Evolutionary conservation across 2,797 vertebrate species (phyloP).

Genomic region (Oryzias sinensis): DNA sequence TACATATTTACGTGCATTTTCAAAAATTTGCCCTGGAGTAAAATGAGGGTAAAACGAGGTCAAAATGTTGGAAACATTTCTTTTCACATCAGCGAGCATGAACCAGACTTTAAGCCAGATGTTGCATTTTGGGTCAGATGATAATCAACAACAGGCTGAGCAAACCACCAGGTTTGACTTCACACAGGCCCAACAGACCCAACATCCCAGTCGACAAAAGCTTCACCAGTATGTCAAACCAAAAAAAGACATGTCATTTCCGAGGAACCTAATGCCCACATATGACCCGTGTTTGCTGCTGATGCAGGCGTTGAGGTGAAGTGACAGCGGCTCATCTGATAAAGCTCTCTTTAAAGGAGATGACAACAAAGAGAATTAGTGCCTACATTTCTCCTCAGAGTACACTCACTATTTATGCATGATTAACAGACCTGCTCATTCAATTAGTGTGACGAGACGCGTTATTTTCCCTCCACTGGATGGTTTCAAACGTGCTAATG

Average conservation of each 20-base stretch:
- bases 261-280: neutral
- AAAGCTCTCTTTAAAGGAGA: slow-evolving; percentile 59
- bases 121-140: slow-evolving; percentile 1
- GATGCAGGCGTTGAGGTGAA: slow-evolving; percentile 29
- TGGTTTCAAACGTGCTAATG: slow-evolving; percentile 69
- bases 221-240: too few relatives aligned
- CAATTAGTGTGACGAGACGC: slow-evolving; percentile 72
- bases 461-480: slow-evolving; percentile 52
- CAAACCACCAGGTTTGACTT: neutral
- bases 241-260: too few relatives aligned
- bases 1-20: neutral
- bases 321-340: slow-evolving; percentile 47
- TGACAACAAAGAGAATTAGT: slow-evolving; percentile 64
- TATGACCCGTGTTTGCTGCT: slow-evolving; percentile 11
- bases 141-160: neutral
- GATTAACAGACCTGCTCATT: slow-evolving; percentile 77
- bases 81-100: neutral
- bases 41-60: neutral
- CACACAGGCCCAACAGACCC: neutral
- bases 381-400: slow-evolving; percentile 64
- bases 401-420: slow-evolving; percentile 69
- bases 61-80: neutral
- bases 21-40: neutral
- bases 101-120: neutral
- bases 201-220: neutral